phyloP scores from a whole-genome alignment of 2,888 invertebrate genomes.

The Trichopoda pennipes region DNA sequence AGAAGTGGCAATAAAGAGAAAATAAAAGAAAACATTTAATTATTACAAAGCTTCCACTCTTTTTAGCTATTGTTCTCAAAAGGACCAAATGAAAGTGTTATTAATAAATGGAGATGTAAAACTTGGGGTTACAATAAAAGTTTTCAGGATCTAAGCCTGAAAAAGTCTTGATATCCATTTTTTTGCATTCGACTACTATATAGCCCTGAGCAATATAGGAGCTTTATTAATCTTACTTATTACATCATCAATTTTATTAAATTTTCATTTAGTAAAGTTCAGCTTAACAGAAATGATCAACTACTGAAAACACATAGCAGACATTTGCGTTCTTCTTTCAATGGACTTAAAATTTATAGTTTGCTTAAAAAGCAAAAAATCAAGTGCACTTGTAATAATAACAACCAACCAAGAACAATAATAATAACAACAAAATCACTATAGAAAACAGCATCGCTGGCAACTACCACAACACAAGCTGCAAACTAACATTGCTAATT shows the following conservation, averaged over 20 bases:
- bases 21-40: too few species aligned
- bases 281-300: neutral
- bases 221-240: conserved; percentile 6
- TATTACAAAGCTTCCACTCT: too few species aligned
- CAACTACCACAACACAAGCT: conserved; percentile 18
- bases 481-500: conserved; percentile 19
- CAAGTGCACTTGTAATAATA: conserved; percentile 24
- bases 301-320: conserved; percentile 18
- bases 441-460: conserved; percentile 4
- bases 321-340: conserved; percentile 25
- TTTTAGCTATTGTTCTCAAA: too few species aligned
- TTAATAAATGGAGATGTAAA: too few species aligned
- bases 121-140: too few species aligned
- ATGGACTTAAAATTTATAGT: conserved; percentile 63
- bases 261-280: conserved; percentile 42
- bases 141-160: neutral
- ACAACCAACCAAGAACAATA: conserved; percentile 5
- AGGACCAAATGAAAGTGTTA: too few species aligned
- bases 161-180: neutral
- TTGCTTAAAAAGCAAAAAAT: conserved; percentile 53
- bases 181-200: neutral
- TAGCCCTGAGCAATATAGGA: neutral
- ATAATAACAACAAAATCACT: conserved; percentile 14
- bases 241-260: conserved; percentile 29
- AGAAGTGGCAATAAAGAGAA: too few species aligned